Evolutionary conservation across 2,888 invertebrate genomes (phyloP).

Genomic region (Ochropacha duplaris): DNA sequence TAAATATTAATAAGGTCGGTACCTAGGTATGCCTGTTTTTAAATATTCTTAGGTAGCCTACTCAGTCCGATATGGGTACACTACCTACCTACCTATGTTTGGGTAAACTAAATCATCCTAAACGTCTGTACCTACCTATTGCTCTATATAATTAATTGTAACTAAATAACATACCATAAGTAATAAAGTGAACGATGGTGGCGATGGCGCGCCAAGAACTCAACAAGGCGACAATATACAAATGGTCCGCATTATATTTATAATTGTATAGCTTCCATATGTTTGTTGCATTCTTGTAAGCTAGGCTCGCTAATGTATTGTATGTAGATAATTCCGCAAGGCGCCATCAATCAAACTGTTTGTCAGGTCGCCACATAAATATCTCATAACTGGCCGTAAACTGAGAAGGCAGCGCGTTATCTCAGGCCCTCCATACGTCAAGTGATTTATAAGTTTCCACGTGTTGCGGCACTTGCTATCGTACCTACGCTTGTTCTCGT

Average conservation of each 20-base stretch:
- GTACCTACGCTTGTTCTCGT: constrained; percentile 13
- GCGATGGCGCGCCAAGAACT: not conserved
- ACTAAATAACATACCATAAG: not conserved
- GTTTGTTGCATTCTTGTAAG: constrained; percentile 24
- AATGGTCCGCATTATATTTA: constrained; percentile 8
- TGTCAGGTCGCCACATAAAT: constrained; percentile 21
- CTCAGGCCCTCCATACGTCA: constrained; percentile 27
- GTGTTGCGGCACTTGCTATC: constrained; percentile 14
- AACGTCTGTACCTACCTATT: too few species aligned
- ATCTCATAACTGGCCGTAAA: constrained; percentile 10
- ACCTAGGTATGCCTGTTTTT: too few species aligned
- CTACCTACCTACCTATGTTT: too few species aligned
- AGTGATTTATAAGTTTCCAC: constrained; percentile 30
- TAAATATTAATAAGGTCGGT: too few species aligned
- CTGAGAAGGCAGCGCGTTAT: constrained; percentile 14
- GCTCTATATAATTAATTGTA: too few species aligned
- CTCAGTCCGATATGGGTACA: too few species aligned
- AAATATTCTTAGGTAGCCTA: too few species aligned
- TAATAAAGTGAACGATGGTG: constrained; percentile 2
- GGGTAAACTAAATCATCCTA: too few species aligned
- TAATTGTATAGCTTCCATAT: constrained; percentile 27
- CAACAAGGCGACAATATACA: constrained; percentile 1
- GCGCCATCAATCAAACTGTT: constrained; percentile 34
- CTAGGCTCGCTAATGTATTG: constrained; percentile 24
- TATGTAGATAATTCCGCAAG: constrained; percentile 30